These are phyloP conservation scores for Drosophila orosa DNA, from an alignment of 1,140 invertebrate species.

Conservation along the genomic window DNA sequence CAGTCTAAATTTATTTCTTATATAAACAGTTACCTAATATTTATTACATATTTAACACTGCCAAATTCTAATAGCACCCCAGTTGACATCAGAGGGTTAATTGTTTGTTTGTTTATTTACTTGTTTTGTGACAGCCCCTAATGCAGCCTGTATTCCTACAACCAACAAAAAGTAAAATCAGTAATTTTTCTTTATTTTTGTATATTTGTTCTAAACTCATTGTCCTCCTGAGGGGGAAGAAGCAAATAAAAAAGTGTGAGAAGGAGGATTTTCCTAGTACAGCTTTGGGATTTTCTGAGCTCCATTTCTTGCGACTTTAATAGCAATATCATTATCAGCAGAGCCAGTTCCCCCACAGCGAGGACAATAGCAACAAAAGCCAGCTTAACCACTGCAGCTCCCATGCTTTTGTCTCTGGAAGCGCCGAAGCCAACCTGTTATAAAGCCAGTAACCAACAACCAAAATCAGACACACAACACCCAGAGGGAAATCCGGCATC, in stretches of 20 bases:
- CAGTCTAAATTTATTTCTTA: too few species aligned
- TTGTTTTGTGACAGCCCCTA: conserved; percentile 33
- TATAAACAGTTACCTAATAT: not conserved
- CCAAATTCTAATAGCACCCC: not conserved
- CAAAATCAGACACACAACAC: not conserved
- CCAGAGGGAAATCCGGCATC: not conserved
- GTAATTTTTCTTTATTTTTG: conserved; percentile 39
- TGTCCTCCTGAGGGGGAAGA: conserved; percentile 29
- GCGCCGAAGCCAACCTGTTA: conserved; percentile 14
- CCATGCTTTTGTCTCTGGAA: conserved; percentile 16
- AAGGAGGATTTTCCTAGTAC: not conserved
- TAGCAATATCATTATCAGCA: conserved; percentile 61
- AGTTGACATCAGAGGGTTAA: conserved; percentile 50
- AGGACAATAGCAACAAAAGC: conserved; percentile 23
- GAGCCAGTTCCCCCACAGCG: conserved; percentile 9
- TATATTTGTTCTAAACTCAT: conserved; percentile 52
- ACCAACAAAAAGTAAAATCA: conserved; percentile 10
- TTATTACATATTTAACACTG: not conserved
- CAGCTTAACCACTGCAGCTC: conserved; percentile 28
- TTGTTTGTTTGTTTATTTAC: conserved; percentile 44
- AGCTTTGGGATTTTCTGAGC: conserved; percentile 23
- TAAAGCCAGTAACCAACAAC: conserved; percentile 5
- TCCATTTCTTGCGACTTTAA: conserved; percentile 33
- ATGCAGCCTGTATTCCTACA: conserved; percentile 23
- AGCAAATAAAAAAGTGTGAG: not conserved